phyloP scores from a whole-genome alignment of 2,797 vertebrate species.

The Silurus lanzhouensis region DNA sequence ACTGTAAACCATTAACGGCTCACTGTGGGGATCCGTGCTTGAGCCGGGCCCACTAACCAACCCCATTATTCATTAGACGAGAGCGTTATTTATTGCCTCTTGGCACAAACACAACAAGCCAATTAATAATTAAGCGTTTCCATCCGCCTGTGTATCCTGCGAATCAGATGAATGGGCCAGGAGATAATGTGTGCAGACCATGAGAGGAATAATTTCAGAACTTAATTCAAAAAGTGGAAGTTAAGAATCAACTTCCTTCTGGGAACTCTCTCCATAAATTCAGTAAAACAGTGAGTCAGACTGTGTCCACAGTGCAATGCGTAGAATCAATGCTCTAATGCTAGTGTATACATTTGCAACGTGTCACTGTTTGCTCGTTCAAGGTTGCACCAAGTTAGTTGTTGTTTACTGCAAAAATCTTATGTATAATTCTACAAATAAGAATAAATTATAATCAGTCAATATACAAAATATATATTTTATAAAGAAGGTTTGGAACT shows the following conservation, averaged over 20 bases:
- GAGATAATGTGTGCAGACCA: conserved; percentile 46
- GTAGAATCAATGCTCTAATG: conserved; percentile 9
- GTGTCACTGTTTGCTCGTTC: conserved; percentile 20
- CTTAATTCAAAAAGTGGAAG: conserved; percentile 50
- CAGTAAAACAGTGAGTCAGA: conserved; percentile 25
- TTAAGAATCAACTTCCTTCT: conserved; percentile 49
- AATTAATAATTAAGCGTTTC: conserved; percentile 67
- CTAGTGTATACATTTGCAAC: conserved; percentile 2
- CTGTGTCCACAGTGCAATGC: background rate
- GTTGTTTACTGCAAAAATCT: background rate
- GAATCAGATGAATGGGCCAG: conserved; percentile 50
- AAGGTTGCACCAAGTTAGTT: conserved; percentile 6
- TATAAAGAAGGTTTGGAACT: background rate
- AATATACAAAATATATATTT: background rate
- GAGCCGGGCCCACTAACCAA: conserved; percentile 54
- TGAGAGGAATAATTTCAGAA: conserved; percentile 56
- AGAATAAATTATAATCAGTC: background rate
- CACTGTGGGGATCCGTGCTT: conserved; percentile 56
- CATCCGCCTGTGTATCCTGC: conserved; percentile 56
- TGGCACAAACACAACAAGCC: conserved; percentile 65
- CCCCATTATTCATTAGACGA: conserved; percentile 64
- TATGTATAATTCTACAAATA: background rate
- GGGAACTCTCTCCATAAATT: conserved; percentile 35
- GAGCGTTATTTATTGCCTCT: conserved; percentile 66
- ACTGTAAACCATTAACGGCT: conserved; percentile 63